phyloP scores from a whole-genome alignment of 2,113 vertebrate genomes.

The Sula dactylatra region DNA sequence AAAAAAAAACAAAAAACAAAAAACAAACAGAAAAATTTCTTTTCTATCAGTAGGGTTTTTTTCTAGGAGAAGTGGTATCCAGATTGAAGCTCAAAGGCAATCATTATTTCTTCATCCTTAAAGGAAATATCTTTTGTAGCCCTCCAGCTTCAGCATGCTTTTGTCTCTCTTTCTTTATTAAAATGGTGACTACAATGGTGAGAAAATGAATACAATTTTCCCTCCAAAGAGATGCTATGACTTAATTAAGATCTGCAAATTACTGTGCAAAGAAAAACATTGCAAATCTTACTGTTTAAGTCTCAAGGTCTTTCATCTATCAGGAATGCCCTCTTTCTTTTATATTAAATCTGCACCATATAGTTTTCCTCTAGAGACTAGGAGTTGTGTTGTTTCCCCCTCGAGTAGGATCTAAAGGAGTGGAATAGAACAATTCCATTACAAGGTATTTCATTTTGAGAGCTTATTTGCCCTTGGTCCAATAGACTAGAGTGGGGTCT shows the following conservation, averaged over 20 bases:
- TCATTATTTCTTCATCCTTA: background rate
- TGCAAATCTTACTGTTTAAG: background rate
- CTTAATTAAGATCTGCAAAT: slow-evolving; percentile 38
- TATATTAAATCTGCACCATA: background rate
- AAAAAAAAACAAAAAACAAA: background rate
- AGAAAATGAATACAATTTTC: background rate
- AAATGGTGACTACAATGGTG: background rate
- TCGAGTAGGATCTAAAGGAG: background rate
- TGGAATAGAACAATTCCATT: slow-evolving; percentile 12
- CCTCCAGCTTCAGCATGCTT: background rate
- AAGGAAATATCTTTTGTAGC: background rate
- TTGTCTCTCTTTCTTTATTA: background rate
- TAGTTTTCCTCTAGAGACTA: slow-evolving; percentile 15
- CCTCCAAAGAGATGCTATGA: background rate
- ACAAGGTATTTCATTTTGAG: slow-evolving; percentile 10
- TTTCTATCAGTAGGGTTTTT: background rate
- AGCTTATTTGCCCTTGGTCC: background rate
- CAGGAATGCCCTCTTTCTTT: background rate
- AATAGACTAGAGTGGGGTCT: background rate
- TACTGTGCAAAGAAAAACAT: background rate
- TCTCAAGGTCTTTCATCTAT: background rate
- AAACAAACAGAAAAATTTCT: background rate
- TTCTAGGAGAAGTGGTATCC: background rate
- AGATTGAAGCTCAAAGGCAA: background rate
- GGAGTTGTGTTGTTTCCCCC: background rate